Conservation (phyloP, 2,888 invertebrate species). For the Apoderus coryli region DNA sequence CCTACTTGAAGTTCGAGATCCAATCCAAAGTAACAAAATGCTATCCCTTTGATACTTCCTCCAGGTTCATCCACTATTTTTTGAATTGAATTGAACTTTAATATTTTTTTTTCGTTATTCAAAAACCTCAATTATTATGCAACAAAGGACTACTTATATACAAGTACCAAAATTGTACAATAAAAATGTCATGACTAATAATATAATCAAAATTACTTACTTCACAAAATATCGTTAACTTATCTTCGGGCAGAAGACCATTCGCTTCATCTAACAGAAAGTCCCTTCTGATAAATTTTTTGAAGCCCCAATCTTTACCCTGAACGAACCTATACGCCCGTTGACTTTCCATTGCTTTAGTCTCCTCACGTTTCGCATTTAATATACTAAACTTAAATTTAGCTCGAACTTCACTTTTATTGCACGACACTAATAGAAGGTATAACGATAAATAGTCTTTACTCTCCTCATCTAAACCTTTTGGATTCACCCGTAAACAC, state of each 20-base stretch:
- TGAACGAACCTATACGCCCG: slow-evolving; percentile 99
- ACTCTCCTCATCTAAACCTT: slow-evolving; percentile 99
- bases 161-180: too few relatives aligned
- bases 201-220: slow-evolving; percentile 44
- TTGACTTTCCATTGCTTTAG: slow-evolving; percentile 97
- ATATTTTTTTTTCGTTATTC: too few relatives aligned
- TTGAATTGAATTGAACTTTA: too few relatives aligned
- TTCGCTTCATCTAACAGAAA: slow-evolving; percentile 98
- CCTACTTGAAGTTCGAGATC: too few relatives aligned
- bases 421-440: slow-evolving; percentile 96
- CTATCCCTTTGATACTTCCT: too few relatives aligned
- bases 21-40: too few relatives aligned
- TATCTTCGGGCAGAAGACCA: slow-evolving; percentile 95
- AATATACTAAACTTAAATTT: slow-evolving; percentile 99
- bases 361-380: slow-evolving; percentile 99
- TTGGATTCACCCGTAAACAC: slow-evolving; percentile 99
- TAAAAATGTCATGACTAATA: too few relatives aligned
- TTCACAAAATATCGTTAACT: slow-evolving; percentile 98
- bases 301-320: slow-evolving; percentile 99
- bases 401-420: slow-evolving; percentile 99
- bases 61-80: too few relatives aligned
- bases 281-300: slow-evolving; percentile 98
- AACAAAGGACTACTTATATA: too few relatives aligned
- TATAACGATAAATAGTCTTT: slow-evolving; percentile 99
- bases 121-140: too few relatives aligned